Evolutionary conservation across 2,888 invertebrate species (phyloP), one percentile per base, ranked within the genome.

Genomic region (Bombyx huttoni): DNA sequence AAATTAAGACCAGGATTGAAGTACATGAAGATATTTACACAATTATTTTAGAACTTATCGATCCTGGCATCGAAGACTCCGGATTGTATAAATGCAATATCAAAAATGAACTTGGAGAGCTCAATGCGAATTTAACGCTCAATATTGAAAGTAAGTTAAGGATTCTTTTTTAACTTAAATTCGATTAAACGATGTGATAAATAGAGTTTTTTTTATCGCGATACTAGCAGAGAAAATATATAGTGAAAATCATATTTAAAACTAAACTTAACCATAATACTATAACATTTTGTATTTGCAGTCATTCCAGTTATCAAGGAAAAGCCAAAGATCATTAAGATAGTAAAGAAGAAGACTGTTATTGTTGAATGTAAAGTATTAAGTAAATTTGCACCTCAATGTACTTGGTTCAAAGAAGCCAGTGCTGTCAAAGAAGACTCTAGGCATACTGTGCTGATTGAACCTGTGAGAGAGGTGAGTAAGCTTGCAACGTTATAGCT

Each of bases 71-170:
- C 59, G 96, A 96, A 72, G 99, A 99, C 89, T 98, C 98, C 67
- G 99, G 99, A 62, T 91, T 98, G 58, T 99, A 99, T 90, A 98
- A 98, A 84, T 98, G 99, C 83, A 98, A 97, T 73, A 97, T 98
- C 70, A 98, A 97, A 83, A 99, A 98, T 86, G 92, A 93, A 70
- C 92, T 96, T 75, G 99, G 99, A 66, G 98, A 99, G 91, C 92
- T 98, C 61, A 98, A 98, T 79, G 98, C 98, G 56, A 98, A 98
- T 88, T 91, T 98, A 61, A 98, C 98, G 63, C 92, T 99, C 67
- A 98, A 99, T 87, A 97, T 99, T 88, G 98, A 98, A 94, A 98
- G 97, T 97, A 90, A 91, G 93, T 89, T 24, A 33, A 12, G 8
- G 49, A 34, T 12, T 45, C 13, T 47, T 49, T 48, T 34, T 33